A percentile compares a stretch with the other conserved stretches of the same genome.
Conservation (phyloP, 2,888 invertebrate genomes). For the Philopedon plagiatum region DNA sequence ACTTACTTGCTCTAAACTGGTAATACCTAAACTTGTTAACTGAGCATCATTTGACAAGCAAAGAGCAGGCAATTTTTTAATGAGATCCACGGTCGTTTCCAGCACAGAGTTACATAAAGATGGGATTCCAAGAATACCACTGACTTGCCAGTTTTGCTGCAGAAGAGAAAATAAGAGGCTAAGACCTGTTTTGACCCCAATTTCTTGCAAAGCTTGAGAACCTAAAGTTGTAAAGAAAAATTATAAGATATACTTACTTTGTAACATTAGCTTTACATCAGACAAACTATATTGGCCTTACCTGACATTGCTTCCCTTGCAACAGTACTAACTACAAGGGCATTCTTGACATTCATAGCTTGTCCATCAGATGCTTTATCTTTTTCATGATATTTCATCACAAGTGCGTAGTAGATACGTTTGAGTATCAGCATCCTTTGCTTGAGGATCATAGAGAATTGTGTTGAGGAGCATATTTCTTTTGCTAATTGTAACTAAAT, state of each 20-base stretch:
- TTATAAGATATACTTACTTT: not conserved
- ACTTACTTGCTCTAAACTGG: slow-evolving; percentile 72
- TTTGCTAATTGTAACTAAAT: slow-evolving; percentile 69
- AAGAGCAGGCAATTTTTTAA: slow-evolving; percentile 73
- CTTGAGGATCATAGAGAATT: slow-evolving; percentile 72
- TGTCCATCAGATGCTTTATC: slow-evolving; percentile 59
- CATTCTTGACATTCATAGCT: slow-evolving; percentile 36
- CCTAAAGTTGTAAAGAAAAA: too few relatives aligned
- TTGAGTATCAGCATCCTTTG: slow-evolving; percentile 73
- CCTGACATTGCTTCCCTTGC: slow-evolving; percentile 55
- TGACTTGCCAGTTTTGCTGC: slow-evolving; percentile 73
- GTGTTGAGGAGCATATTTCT: slow-evolving; percentile 72
- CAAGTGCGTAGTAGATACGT: slow-evolving; percentile 73
- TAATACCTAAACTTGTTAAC: slow-evolving; percentile 70
- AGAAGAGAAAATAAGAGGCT: slow-evolving; percentile 74
- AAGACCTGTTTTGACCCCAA: slow-evolving; percentile 75
- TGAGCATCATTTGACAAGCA: slow-evolving; percentile 74
- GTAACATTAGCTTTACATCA: not conserved
- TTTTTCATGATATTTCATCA: slow-evolving; percentile 71
- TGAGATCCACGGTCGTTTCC: slow-evolving; percentile 72
- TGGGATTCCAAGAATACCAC: slow-evolving; percentile 65
- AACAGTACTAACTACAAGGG: slow-evolving; percentile 46
- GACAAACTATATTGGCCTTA: slow-evolving; percentile 46
- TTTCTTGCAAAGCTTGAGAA: slow-evolving; percentile 73
- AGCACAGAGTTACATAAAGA: slow-evolving; percentile 74